Percentiles rank a stretch among this genome's conserved stretches.
Conservation (phyloP, 2,113 vertebrate species). For the Gopherus evgoodei region DNA sequence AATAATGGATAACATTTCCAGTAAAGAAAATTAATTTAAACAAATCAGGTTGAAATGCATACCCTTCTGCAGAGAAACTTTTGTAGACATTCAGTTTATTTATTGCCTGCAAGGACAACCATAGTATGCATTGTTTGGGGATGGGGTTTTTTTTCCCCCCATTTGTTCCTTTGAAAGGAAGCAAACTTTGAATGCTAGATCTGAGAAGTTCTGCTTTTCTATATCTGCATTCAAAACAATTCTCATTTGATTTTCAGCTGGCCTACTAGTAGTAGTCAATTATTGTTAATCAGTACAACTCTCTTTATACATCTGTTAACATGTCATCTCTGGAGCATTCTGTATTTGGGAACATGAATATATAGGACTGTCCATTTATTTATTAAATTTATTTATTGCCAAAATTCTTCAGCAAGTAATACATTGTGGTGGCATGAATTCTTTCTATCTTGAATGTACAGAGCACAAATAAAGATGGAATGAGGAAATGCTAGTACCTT, state of each 20-base stretch:
- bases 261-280: slow-evolving; percentile 16
- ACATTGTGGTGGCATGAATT: not conserved
- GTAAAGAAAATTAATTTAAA: slow-evolving; percentile 71
- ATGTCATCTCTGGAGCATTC: not conserved
- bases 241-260: slow-evolving; percentile 11
- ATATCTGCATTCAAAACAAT: not conserved
- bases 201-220: not conserved
- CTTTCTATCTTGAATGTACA: not conserved
- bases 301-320: slow-evolving; percentile 43
- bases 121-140: not conserved
- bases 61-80: slow-evolving; percentile 25
- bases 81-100: slow-evolving; percentile 48
- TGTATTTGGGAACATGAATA: slow-evolving; percentile 17
- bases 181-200: not conserved
- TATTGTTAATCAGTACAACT: slow-evolving; percentile 55
- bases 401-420: slow-evolving; percentile 7
- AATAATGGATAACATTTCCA: slow-evolving; percentile 47
- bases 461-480: not conserved
- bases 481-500: not conserved
- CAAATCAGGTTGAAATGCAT: slow-evolving; percentile 53
- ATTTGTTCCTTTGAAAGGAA: slow-evolving; percentile 32
- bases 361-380: slow-evolving; percentile 22
- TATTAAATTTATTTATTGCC: slow-evolving; percentile 47
- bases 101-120: slow-evolving; percentile 18
- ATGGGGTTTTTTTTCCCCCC: not conserved